phyloP scores from a whole-genome alignment of 2,888 invertebrate genomes.

The Ectropis crepuscularia region DNA sequence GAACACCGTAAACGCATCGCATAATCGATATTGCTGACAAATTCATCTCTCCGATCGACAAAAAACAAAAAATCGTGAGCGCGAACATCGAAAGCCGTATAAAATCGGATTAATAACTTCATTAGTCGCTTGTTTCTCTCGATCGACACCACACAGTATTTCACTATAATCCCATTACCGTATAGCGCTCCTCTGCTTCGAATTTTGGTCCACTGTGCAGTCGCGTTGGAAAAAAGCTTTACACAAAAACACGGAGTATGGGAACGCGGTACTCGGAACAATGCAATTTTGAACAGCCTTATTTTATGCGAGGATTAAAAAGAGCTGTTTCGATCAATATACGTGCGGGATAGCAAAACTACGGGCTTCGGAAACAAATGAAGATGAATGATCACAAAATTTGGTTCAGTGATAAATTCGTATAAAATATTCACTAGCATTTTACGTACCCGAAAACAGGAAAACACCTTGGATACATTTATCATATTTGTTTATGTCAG shows the following conservation, averaged over 20 bases:
- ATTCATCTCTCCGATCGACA: conserved; percentile 53
- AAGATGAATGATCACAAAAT: conserved; percentile 18
- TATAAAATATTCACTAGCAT: not conserved
- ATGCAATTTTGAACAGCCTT: conserved; percentile 36
- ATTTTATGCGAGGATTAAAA: conserved; percentile 35
- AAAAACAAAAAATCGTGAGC: conserved; percentile 61
- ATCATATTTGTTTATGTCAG: not conserved
- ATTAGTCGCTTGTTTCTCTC: conserved; percentile 83
- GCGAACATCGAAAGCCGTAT: conserved; percentile 73
- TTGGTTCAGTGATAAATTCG: conserved; percentile 5
- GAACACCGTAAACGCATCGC: conserved; percentile 25
- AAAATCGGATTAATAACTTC: conserved; percentile 84
- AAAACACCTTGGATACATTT: conserved; percentile 3
- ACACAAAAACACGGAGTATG: conserved; percentile 33
- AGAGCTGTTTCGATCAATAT: conserved; percentile 25
- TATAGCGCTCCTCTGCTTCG: conserved; percentile 62
- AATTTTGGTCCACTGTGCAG: conserved; percentile 58
- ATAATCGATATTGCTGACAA: conserved; percentile 45
- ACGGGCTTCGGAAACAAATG: conserved; percentile 19
- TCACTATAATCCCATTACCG: conserved; percentile 81
- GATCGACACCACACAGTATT: conserved; percentile 79
- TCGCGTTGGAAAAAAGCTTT: conserved; percentile 46
- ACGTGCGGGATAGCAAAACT: conserved; percentile 23
- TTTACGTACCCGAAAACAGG: conserved; percentile 14
- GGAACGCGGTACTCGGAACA: conserved; percentile 30